Conservation (phyloP, 2,888 invertebrate genomes). For the Zootermopsis nevadensis region DNA sequence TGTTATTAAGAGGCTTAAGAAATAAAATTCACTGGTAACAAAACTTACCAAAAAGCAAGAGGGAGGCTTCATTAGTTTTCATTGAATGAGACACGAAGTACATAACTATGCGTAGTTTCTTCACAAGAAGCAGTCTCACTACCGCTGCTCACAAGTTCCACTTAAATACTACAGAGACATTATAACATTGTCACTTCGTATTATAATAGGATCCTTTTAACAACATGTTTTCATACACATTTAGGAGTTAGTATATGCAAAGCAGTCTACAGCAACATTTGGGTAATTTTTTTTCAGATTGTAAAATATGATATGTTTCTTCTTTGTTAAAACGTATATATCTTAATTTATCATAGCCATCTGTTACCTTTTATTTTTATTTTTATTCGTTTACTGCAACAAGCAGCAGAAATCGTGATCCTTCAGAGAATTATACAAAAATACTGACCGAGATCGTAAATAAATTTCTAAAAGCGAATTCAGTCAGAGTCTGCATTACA, state of each 20-base stretch:
- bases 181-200: conserved; percentile 16
- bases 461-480: too few relatives aligned
- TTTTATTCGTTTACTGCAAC: neutral
- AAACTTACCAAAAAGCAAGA: neutral
- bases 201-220: conserved; percentile 31
- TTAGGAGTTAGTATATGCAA: conserved; percentile 23
- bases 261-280: conserved; percentile 29
- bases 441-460: too few relatives aligned
- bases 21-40: neutral
- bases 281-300: neutral
- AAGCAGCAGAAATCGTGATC: too few relatives aligned
- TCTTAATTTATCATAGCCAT: neutral
- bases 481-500: too few relatives aligned
- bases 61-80: conserved; percentile 19
- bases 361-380: neutral
- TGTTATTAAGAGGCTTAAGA: too few relatives aligned
- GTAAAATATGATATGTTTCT: conserved; percentile 41
- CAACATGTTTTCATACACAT: conserved; percentile 22
- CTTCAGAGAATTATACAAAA: too few relatives aligned
- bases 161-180: conserved; percentile 29
- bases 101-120: conserved; percentile 34
- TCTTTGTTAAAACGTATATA: neutral
- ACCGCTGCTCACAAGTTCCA: conserved; percentile 4
- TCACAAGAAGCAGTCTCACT: conserved; percentile 35
- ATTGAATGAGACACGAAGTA: conserved; percentile 39